Evolutionary conservation across 2,888 invertebrate species (phyloP).

Genomic region (Drosophila stalkeri): DNA sequence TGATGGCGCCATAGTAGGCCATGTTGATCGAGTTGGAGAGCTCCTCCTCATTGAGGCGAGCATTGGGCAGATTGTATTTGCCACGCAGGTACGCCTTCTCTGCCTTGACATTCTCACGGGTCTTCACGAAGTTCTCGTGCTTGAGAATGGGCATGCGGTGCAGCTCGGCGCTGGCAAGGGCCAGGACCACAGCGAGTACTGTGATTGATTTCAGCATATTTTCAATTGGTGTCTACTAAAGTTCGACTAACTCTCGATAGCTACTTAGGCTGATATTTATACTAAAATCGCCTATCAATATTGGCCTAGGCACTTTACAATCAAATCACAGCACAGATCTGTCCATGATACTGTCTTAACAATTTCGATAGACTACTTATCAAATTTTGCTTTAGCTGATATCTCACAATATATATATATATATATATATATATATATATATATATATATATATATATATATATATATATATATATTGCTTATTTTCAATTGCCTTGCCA

Average conservation of each 20-base stretch:
- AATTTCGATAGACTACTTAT: constrained; percentile 17
- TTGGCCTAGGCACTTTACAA: constrained; percentile 23
- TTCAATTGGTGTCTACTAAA: constrained; percentile 50
- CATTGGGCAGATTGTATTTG: constrained; percentile 59
- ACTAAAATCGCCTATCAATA: constrained; percentile 27
- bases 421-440: not conserved
- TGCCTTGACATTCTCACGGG: constrained; percentile 47
- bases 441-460: not conserved
- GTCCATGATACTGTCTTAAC: constrained; percentile 25
- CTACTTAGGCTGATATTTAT: constrained; percentile 32
- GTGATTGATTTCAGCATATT: constrained; percentile 55
- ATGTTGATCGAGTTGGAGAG: constrained; percentile 96
- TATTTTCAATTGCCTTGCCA: constrained; percentile 6
- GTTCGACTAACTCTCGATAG: constrained; percentile 52
- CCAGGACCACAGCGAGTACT: constrained; percentile 56
- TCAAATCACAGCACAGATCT: constrained; percentile 38
- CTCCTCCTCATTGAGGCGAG: constrained; percentile 59
- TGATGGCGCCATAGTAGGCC: constrained; percentile 97
- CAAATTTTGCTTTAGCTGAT: not conserved
- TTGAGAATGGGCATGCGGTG: constrained; percentile 62
- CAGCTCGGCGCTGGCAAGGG: constrained; percentile 65
- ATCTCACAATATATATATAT: constrained; percentile 1
- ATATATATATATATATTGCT: not conserved
- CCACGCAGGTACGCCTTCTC: constrained; percentile 52
- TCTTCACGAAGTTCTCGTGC: constrained; percentile 63